Evolutionary conservation across 2,113 vertebrate species (phyloP), one percentile per base, ranked within the genome.

Genomic region (Epinephelus moara): DNA sequence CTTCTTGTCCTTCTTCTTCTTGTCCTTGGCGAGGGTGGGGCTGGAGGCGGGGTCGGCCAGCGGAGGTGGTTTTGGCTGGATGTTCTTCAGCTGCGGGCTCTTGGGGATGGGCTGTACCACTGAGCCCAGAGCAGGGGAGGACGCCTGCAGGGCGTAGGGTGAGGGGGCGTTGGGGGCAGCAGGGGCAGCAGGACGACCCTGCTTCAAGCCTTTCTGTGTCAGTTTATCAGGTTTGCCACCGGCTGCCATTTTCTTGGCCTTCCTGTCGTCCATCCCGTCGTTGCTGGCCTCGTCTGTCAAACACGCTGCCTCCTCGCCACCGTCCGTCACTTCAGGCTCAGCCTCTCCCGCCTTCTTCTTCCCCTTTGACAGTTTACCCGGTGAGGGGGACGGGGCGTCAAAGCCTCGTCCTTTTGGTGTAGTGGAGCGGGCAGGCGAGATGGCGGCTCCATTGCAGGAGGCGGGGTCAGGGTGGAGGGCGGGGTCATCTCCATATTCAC

Each of bases 1-100:
- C 91, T 99, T 99, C 94, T 99, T 99, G 84, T 99, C 98, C 68
- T 97, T 99, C 93, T 99, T 99, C 87, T 99, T 99, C 93, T 99
- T 99, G 89, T 99, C 98, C 94, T 99, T 98, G 14, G 95, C 95
- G 69, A 96, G 93, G 27, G 96, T 91, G 13, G 97, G 98, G 92
- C 95, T 99, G 83, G 96, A 76, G 0, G 96, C 96, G n/a, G 97
- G 96, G 63, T 99, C 98, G 37, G 95, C 96, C 91, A 97, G 96
- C 3, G 96, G 95, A 0, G 96, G 96, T 0, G 96, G 96, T 75
- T 99, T 99, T 8, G 97, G 95, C 71, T 98, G 98, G 83, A 97
- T 96, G 84, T 92, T 96, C 88, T 99, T 99, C 69, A 99, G 94
- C 56, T 99, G 98, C 4, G 98, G 97, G 78, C 97, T 99, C 89